Conservation (phyloP, 2,797 vertebrate species). For the Tinamus major region DNA sequence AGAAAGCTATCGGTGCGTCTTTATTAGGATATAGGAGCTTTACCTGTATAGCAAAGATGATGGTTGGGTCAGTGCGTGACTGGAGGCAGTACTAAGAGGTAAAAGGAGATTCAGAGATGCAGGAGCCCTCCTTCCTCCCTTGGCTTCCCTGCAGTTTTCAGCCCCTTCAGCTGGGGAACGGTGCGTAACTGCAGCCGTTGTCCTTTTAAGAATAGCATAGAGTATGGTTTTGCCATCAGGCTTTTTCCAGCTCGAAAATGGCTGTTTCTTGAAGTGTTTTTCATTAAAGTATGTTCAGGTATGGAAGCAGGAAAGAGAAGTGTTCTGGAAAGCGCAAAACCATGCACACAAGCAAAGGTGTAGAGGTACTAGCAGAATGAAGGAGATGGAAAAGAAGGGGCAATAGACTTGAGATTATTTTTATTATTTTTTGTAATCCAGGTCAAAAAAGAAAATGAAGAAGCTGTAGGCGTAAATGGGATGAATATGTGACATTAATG, state of each 20-base stretch:
- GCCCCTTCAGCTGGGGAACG: background rate
- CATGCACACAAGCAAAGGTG: background rate
- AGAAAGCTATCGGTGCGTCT: background rate
- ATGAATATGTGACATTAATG: background rate
- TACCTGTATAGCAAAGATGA: background rate
- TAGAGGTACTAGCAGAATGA: background rate
- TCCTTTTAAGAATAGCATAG: background rate
- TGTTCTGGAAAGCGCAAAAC: background rate
- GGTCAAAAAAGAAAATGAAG: background rate
- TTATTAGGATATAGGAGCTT: background rate
- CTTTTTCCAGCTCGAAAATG: background rate
- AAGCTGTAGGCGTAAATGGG: no score
- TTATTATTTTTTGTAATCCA: background rate
- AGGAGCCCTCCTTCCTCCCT: background rate
- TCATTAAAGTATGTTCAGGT: background rate
- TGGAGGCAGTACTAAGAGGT: background rate
- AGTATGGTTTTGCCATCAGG: background rate
- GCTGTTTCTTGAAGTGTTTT: background rate
- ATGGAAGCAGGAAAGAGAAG: background rate
- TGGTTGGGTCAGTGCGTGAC: background rate
- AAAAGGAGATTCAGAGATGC: background rate
- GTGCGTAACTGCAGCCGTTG: background rate
- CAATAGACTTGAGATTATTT: background rate
- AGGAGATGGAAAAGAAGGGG: background rate
- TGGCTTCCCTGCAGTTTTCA: background rate